A percentile compares a stretch with the other conserved stretches of the same genome.
Conservation (phyloP, 1,140 invertebrate genomes). For the Aphelenchoides besseyi region DNA sequence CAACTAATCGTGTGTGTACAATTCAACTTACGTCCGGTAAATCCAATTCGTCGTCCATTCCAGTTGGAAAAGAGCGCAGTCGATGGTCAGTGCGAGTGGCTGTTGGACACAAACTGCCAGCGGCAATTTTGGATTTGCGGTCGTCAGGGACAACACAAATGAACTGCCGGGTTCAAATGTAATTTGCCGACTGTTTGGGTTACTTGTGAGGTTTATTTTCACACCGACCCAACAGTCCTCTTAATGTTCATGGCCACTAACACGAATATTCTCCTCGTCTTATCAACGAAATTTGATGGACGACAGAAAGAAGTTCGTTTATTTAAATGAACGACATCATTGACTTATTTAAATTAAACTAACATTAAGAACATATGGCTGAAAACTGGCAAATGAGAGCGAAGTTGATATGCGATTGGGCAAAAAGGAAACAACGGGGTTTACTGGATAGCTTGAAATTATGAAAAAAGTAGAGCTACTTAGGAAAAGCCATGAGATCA, state of each 20-base stretch:
- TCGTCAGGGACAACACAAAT: constrained; percentile 10
- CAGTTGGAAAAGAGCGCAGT: not conserved
- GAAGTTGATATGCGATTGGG: not conserved
- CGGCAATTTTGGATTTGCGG: not conserved
- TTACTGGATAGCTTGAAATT: not conserved
- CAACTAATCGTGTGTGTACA: not conserved
- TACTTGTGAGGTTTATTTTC: not conserved
- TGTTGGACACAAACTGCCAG: not conserved
- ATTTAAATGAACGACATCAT: too few species aligned
- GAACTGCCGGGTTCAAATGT: not conserved
- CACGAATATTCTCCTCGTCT: not conserved
- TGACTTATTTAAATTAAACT: too few species aligned
- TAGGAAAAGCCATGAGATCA: too few species aligned
- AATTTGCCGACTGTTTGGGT: not conserved
- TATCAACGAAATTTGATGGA: not conserved
- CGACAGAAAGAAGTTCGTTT: too few species aligned
- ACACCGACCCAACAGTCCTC: not conserved
- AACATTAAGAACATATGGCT: not conserved
- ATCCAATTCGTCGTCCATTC: constrained; percentile 41
- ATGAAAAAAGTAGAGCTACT: not conserved
- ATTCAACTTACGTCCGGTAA: constrained; percentile 36
- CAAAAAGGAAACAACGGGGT: constrained; percentile 1
- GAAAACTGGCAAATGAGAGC: not conserved
- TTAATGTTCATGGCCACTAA: not conserved
- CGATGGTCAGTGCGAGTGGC: not conserved